Evolutionary conservation across 2,797 vertebrate species (phyloP), one percentile per base, ranked within the genome.

Genomic region (Borostomias antarcticus): DNA sequence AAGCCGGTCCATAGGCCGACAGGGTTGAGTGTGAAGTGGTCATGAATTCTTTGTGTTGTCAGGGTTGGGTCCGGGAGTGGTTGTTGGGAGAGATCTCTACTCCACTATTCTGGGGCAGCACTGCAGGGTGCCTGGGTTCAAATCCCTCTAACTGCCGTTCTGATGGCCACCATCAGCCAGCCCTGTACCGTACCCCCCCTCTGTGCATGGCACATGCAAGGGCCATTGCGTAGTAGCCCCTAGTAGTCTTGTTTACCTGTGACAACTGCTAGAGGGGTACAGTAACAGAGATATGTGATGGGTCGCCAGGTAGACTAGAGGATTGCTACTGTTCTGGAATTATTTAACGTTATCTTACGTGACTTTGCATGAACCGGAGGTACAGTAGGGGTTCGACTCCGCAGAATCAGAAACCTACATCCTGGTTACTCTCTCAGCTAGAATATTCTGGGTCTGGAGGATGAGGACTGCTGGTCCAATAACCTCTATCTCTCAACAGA

Each of bases 291-390:
- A 9, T 19, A 29, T 32, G 13, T 28, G 9, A 5, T 21, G 25
- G 28, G 10, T 28, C 28, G 9, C 19, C 50, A 52, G 11, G 11
- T 52, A 52, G 25, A 52, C n/a, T n/a, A n/a, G 17, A 45, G 19
- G 9, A 5, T 21, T 11, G 11, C 21, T 6, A 15, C 15, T 13
- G 15, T 21, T 25, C 58, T 59, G 58, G 35, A 43, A 40, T 26
- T 40, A 5, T n/a, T 47, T 1, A 23, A 29, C 43, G 72, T 17
- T n/a, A n/a, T n/a, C n/a, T n/a, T n/a, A n/a, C n/a, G n/a, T n/a
- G n/a, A n/a, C n/a, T n/a, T 2, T 80, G 77, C 70, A 82, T 69
- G 33, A 48, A 71, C 45, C 61, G 52, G 58, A 61, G 21, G 8
- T 45, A 5, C n/a, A n/a, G n/a, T n/a, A n/a, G n/a, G n/a, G 35